Evolutionary conservation across 1,140 invertebrate species (phyloP).

Genomic region (Euura lappo): DNA sequence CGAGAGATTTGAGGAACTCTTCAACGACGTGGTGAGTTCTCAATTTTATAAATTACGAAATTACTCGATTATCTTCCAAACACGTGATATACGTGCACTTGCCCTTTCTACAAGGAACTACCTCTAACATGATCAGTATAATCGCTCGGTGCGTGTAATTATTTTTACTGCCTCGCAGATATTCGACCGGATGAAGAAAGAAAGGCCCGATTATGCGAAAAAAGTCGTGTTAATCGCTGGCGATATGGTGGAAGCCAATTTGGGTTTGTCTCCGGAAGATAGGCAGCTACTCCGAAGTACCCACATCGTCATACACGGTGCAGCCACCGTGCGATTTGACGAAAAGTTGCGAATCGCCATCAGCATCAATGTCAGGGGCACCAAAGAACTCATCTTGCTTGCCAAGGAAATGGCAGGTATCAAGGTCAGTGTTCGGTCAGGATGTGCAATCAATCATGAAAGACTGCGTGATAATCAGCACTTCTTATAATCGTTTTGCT

Average conservation of each 20-base stretch:
- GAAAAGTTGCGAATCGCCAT: conserved; percentile 73
- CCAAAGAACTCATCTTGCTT: conserved; percentile 65
- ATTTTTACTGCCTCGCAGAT: conserved; percentile 45
- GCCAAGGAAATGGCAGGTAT: conserved; percentile 70
- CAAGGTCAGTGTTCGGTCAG: conserved; percentile 58
- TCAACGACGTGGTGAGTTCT: conserved; percentile 61
- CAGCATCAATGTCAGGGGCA: conserved; percentile 68
- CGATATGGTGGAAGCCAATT: conserved; percentile 62
- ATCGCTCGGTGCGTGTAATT: background rate
- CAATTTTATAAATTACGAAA: background rate
- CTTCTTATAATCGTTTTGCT: background rate
- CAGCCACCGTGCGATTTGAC: conserved; percentile 88
- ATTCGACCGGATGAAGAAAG: conserved; percentile 57
- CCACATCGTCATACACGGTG: conserved; percentile 83
- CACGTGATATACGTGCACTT: background rate
- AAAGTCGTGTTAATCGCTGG: conserved; percentile 68
- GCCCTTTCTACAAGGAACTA: conserved; percentile 2
- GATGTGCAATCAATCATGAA: background rate
- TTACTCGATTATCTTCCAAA: background rate
- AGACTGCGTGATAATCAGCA: background rate
- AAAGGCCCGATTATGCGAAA: conserved; percentile 50
- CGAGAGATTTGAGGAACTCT: conserved; percentile 65
- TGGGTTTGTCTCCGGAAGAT: conserved; percentile 66
- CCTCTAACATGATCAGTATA: background rate
- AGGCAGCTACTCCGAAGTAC: conserved; percentile 56